A percentile compares a stretch with the other conserved stretches of the same genome.
Evolutionary conservation across 2,888 invertebrate species (phyloP).

Genomic region (Luperina testacea): DNA sequence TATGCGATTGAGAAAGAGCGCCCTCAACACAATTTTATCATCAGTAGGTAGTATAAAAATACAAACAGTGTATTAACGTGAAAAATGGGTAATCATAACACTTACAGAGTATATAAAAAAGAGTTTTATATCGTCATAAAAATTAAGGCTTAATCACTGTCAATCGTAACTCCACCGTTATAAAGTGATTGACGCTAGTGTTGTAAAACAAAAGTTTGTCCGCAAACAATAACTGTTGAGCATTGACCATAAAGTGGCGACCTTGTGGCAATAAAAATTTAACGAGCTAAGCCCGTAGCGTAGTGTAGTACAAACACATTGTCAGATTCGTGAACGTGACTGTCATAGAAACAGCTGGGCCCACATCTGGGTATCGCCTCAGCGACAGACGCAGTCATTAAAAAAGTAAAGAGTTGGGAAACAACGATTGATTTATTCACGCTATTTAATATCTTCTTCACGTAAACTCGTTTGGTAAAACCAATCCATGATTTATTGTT

Average conservation of each 20-base stretch:
- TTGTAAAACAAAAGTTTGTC: slow-evolving; percentile 85
- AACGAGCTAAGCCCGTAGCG: slow-evolving; percentile 86
- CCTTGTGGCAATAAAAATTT: slow-evolving; percentile 91
- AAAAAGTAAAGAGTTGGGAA: slow-evolving; percentile 80
- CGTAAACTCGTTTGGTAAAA: slow-evolving; percentile 56
- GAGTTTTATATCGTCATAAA: slow-evolving; percentile 84
- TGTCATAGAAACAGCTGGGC: slow-evolving; percentile 88
- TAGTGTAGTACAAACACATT: slow-evolving; percentile 82
- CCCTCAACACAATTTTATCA: slow-evolving; percentile 64
- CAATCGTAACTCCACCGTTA: slow-evolving; percentile 84
- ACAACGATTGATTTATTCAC: slow-evolving; percentile 76
- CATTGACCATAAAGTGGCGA: slow-evolving; percentile 90
- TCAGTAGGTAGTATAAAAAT: slow-evolving; percentile 69
- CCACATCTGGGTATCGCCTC: slow-evolving; percentile 77
- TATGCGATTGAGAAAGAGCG: slow-evolving; percentile 57
- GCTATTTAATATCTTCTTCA: slow-evolving; percentile 63
- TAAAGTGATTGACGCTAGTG: slow-evolving; percentile 83
- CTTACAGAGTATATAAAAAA: slow-evolving; percentile 79
- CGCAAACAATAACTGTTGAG: slow-evolving; percentile 89
- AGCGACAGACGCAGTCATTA: slow-evolving; percentile 70
- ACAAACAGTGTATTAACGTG: slow-evolving; percentile 69
- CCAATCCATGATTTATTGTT: slow-evolving; percentile 62
- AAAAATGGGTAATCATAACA: slow-evolving; percentile 76
- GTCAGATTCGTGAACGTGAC: slow-evolving; percentile 87
- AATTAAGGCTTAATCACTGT: slow-evolving; percentile 88